Base-by-base conservation (phyloP, 1,140 invertebrate genomes). In the Whitmania pigra region DNA sequence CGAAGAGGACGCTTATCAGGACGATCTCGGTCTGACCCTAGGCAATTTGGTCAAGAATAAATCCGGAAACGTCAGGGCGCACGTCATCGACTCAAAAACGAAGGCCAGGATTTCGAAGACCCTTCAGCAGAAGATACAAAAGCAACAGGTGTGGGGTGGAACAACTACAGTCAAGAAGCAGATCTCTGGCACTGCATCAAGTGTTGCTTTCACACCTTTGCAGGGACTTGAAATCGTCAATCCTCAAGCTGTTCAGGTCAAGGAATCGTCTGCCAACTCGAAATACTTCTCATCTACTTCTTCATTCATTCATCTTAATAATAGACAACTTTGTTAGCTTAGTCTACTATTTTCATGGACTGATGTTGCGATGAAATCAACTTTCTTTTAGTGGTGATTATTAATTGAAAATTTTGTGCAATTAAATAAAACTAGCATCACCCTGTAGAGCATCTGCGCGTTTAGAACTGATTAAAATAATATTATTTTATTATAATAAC, bases 1-100 rank as follows among this genome's bases (percentile, higher is more conserved):
- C 80, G 94, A 98, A 83, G 95, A 98, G 79, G 97, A 99, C 83
- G 94, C 96, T 0, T 99, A 99, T 82, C 97, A 99, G 86, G 94
- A 97, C 80, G 94, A 99, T 82, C 86, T 99, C 73, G 95, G 96
- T 0, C 98, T 99, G 80, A 90, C 92, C 0, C 86, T 96, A 75
- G 97, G 97, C 27, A 93, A 92, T 6, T 90, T 98, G 75, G 94
- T 94, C 4, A 97, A 97, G 83, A 87, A 90, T 18, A 90, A 90
- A 69, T 91, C 91, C 0, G 94, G 94, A 0, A 86, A 92, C 74
- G 91, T 99, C 53, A 85, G 95, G 22, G 84, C 94, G 75, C 91
- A 94, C 0, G 91, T 95, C 80, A 89, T 97, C 49, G 94, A 98
- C 84, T 93, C 97, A 78, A 97, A 97, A 84, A 97, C 94, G 0